Conservation (phyloP, 2,888 invertebrate genomes). For the Harpalus rufipes region DNA sequence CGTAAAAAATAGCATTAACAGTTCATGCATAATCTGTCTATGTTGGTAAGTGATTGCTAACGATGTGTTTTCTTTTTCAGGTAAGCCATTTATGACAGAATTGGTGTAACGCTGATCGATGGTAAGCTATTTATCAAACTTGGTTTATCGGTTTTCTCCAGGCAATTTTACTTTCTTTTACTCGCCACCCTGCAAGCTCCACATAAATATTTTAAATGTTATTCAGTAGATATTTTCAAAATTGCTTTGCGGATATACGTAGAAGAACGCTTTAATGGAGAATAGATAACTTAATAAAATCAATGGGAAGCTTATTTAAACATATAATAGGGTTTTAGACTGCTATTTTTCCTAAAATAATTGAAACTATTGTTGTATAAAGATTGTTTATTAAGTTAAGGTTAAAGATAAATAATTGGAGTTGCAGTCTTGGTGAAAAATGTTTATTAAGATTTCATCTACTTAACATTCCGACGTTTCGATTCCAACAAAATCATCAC, state of each 20-base stretch:
- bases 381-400: too few species aligned
- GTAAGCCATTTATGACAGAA: conserved; percentile 52
- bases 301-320: too few species aligned
- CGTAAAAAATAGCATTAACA: background rate
- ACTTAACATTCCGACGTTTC: too few species aligned
- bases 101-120: conserved; percentile 55
- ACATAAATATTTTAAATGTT: background rate
- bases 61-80: conserved; percentile 58
- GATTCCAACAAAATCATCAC: too few species aligned
- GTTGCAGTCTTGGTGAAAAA: too few species aligned
- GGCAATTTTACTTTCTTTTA: background rate
- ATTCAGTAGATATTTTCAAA: background rate
- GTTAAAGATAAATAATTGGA: too few species aligned
- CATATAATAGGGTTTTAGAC: too few species aligned
- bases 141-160: conserved; percentile 41
- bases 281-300: too few species aligned
- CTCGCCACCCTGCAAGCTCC: background rate
- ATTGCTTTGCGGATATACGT: background rate
- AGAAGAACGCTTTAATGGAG: too few species aligned
- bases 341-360: too few species aligned
- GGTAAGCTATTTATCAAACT: conserved; percentile 51
- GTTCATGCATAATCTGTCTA: conserved; percentile 23
- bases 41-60: conserved; percentile 37
- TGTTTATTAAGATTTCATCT: too few species aligned
- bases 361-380: too few species aligned